A percentile compares a stretch with the other conserved stretches of the same genome.
Conservation (phyloP, 2,888 invertebrate species). For the Zaprionus obscuricornis region DNA sequence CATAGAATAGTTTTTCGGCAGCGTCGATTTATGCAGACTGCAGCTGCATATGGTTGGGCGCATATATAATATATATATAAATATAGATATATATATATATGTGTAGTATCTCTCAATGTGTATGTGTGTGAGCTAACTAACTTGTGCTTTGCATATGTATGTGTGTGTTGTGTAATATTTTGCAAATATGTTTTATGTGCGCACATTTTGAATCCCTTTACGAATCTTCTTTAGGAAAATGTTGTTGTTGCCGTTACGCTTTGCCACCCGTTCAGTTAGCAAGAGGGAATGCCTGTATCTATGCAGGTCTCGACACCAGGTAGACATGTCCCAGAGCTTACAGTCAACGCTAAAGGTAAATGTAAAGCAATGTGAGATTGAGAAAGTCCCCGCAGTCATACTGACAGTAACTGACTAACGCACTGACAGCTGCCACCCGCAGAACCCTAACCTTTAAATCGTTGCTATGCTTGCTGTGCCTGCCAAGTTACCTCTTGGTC, state of each 20-base stretch:
- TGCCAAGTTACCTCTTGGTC: background rate
- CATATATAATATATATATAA: background rate
- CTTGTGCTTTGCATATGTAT: constrained; percentile 36
- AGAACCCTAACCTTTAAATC: constrained; percentile 41
- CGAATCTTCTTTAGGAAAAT: constrained; percentile 45
- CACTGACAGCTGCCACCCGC: constrained; percentile 76
- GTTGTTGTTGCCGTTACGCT: constrained; percentile 40
- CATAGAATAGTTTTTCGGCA: too few relatives aligned
- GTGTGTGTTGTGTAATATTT: constrained; percentile 69
- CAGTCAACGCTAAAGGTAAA: constrained; percentile 13
- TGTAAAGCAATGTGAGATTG: background rate
- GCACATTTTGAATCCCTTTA: constrained; percentile 50
- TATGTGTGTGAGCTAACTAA: constrained; percentile 51
- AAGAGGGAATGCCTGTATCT: constrained; percentile 1
- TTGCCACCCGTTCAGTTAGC: constrained; percentile 48
- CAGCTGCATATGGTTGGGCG: background rate
- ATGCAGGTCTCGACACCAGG: constrained; percentile 7
- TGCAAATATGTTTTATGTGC: constrained; percentile 68
- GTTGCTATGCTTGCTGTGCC: background rate
- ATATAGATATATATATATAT: background rate
- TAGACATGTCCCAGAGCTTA: constrained; percentile 47
- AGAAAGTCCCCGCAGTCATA: constrained; percentile 31
- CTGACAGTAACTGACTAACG: constrained; percentile 74
- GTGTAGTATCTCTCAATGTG: background rate
- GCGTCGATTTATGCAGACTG: constrained; percentile 21